Conservation (phyloP, 2,888 invertebrate species). For the Priocnemis perturbator region DNA sequence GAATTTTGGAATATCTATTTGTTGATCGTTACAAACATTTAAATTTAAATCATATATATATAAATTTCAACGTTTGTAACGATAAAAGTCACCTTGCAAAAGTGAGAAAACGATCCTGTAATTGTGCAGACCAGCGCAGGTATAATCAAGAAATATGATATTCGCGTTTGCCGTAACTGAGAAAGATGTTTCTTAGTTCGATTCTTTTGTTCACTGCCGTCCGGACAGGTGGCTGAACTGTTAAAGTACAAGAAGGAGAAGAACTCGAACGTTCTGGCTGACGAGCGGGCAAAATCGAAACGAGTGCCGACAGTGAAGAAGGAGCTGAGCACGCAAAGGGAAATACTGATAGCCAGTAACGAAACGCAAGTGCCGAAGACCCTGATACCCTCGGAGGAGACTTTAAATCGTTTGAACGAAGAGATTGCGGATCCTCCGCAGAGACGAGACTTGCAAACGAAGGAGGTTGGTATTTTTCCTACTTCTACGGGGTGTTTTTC, state of each 20-base stretch:
- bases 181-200: not conserved
- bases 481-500: too few species aligned
- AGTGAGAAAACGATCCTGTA: too few species aligned
- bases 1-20: too few species aligned
- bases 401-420: slow-evolving; percentile 38
- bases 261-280: slow-evolving; percentile 37
- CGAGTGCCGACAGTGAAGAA: slow-evolving; percentile 69
- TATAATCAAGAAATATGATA: too few species aligned
- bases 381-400: slow-evolving; percentile 34
- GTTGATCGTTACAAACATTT: too few species aligned
- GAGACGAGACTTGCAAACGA: slow-evolving; percentile 19
- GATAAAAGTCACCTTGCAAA: too few species aligned
- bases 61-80: too few species aligned
- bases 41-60: too few species aligned
- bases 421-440: slow-evolving; percentile 26
- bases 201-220: not conserved
- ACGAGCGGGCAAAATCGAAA: slow-evolving; percentile 44
- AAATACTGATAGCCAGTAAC: slow-evolving; percentile 61
- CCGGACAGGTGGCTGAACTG: slow-evolving; percentile 62
- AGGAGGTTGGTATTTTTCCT: slow-evolving; percentile 31
- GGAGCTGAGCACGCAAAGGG: slow-evolving; percentile 69
- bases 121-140: too few species aligned
- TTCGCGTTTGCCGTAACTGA: not conserved
- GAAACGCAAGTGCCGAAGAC: slow-evolving; percentile 57
- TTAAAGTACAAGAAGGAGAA: slow-evolving; percentile 60